Evolutionary conservation across 2,113 vertebrate genomes (phyloP).

Genomic region (Clarias gariepinus): DNA sequence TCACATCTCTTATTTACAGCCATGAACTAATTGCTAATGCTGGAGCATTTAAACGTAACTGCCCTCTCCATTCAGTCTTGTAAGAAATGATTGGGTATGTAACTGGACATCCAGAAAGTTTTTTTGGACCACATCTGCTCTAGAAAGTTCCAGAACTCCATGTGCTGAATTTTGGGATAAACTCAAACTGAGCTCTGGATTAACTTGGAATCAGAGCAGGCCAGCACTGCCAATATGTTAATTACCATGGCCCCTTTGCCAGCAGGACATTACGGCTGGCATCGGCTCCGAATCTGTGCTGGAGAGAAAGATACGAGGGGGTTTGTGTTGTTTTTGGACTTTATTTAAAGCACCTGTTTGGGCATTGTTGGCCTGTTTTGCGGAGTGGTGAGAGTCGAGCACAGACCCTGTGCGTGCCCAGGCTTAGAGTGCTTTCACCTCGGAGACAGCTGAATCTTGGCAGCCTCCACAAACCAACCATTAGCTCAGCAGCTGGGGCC

Average conservation of each 20-base stretch:
- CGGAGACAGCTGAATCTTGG: slow-evolving; percentile 56
- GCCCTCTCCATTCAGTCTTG: no score
- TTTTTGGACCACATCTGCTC: neutral
- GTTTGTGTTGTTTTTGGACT: slow-evolving; percentile 46
- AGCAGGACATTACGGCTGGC: slow-evolving; percentile 50
- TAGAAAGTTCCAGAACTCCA: slow-evolving; percentile 38
- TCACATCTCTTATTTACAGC: neutral
- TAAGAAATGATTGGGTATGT: neutral
- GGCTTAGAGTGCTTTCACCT: slow-evolving; percentile 57
- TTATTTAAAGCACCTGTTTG: slow-evolving; percentile 59
- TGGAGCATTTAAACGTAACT: neutral
- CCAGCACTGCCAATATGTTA: slow-evolving; percentile 54
- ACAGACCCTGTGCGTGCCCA: slow-evolving; percentile 35
- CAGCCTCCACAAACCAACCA: slow-evolving; percentile 46
- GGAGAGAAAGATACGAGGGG: slow-evolving; percentile 40
- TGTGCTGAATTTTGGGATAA: slow-evolving; percentile 48
- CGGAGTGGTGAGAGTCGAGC: slow-evolving; percentile 56
- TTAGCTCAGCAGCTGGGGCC: slow-evolving; percentile 56
- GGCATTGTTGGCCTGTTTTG: slow-evolving; percentile 34
- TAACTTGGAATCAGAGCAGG: slow-evolving; percentile 47
- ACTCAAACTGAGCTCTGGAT: slow-evolving; percentile 45
- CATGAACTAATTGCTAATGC: neutral
- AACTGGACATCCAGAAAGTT: neutral
- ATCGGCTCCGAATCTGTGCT: slow-evolving; percentile 31
- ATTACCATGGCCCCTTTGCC: slow-evolving; percentile 51